Evolutionary conservation across 2,113 vertebrate species (phyloP).

Genomic region (Esox niger): DNA sequence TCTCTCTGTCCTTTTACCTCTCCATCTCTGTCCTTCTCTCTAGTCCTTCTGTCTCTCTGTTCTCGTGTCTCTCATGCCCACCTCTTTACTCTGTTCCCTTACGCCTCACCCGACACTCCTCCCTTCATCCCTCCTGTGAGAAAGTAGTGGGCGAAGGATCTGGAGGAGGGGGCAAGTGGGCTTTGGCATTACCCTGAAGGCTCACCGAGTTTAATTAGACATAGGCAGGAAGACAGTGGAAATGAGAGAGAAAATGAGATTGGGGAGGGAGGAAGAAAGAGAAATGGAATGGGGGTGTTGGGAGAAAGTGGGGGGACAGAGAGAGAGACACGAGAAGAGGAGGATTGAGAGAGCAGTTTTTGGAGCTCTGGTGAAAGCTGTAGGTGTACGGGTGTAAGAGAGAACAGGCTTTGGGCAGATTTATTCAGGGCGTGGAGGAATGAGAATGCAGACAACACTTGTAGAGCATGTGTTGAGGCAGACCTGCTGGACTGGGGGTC

Average conservation of each 20-base stretch:
- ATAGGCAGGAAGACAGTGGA: constrained; percentile 22
- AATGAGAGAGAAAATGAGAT: constrained; percentile 15
- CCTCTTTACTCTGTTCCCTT: constrained; percentile 29
- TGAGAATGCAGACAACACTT: constrained; percentile 40
- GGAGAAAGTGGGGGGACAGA: neutral
- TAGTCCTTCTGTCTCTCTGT: constrained; percentile 27
- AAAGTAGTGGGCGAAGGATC: constrained; percentile 56
- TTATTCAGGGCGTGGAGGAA: neutral
- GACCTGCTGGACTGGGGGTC: neutral
- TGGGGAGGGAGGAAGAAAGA: constrained; percentile 9
- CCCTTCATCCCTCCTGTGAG: constrained; percentile 56
- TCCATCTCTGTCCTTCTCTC: too few species aligned
- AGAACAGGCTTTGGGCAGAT: neutral
- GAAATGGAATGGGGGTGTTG: constrained; percentile 35
- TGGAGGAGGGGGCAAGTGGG: constrained; percentile 27
- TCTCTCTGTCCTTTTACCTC: constrained; percentile 27
- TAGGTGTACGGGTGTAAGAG: neutral
- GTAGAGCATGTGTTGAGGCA: constrained; percentile 34
- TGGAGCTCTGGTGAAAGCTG: neutral
- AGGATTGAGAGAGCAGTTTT: neutral
- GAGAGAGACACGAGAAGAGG: neutral
- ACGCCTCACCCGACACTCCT: neutral
- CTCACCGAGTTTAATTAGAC: constrained; percentile 71
- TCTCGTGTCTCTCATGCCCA: too few species aligned
- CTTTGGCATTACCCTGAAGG: constrained; percentile 42